A percentile compares a stretch with the other conserved stretches of the same genome.
These are phyloP conservation scores for Glomeris marginata DNA, from an alignment of 2,888 invertebrate genomes.

Conservation along the genomic window DNA sequence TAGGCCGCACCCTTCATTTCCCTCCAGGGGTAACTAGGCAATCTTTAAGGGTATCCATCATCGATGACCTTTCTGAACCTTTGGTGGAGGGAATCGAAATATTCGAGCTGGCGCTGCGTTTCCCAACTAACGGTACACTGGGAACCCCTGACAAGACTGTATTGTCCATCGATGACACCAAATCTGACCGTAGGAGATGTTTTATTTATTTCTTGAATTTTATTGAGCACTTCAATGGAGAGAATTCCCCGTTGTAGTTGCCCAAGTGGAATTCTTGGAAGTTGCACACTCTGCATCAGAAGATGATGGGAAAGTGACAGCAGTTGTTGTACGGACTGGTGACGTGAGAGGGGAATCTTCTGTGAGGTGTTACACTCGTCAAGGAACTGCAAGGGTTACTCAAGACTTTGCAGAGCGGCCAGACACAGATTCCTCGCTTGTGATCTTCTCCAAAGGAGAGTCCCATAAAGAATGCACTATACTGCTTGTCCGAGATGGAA, in stretches of 20 bases:
- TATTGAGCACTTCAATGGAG: background rate
- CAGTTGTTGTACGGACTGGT: conserved; percentile 25
- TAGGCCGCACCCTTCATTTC: conserved; percentile 26
- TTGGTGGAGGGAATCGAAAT: conserved; percentile 28
- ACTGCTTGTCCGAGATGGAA: conserved; percentile 24
- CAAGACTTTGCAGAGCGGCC: conserved; percentile 27
- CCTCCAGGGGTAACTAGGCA: conserved; percentile 26
- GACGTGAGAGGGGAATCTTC: conserved; percentile 25
- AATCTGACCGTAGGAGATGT: conserved; percentile 27
- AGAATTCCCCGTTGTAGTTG: conserved; percentile 20
- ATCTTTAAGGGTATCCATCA: conserved; percentile 25
- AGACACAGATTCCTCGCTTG: conserved; percentile 25
- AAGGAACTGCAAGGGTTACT: conserved; percentile 24
- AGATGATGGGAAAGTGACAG: conserved; percentile 24
- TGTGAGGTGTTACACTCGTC: conserved; percentile 30
- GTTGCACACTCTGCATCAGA: conserved; percentile 24
- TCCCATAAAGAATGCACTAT: conserved; percentile 26
- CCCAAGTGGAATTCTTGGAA: conserved; percentile 27
- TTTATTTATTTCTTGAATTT: background rate
- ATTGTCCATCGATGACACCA: conserved; percentile 27
- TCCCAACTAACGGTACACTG: conserved; percentile 26
- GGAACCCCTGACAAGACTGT: conserved; percentile 24
- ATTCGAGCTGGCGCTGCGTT: conserved; percentile 26
- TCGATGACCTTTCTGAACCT: conserved; percentile 29
- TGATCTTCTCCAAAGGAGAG: conserved; percentile 27